A percentile compares a stretch with the other conserved stretches of the same genome.
Evolutionary conservation across 2,797 vertebrate species (phyloP).

Genomic region (Pogoniulus pusillus): DNA sequence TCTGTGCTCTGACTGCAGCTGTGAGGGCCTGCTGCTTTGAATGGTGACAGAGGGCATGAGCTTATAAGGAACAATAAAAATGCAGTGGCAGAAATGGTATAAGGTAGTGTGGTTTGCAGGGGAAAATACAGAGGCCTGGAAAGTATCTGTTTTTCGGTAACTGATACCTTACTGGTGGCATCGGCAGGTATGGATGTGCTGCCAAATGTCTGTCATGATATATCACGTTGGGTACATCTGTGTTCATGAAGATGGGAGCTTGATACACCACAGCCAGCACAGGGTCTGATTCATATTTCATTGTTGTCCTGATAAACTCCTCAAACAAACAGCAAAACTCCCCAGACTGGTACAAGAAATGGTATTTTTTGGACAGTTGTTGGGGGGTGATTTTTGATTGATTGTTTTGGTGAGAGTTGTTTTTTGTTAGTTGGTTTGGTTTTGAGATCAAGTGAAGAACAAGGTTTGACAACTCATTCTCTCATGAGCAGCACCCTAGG

Average conservation of each 20-base stretch:
- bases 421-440: background rate
- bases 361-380: background rate
- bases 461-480: background rate
- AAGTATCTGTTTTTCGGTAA: background rate
- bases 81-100: background rate
- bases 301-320: background rate
- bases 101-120: background rate
- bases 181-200: background rate
- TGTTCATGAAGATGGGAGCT: background rate
- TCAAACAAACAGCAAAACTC: background rate
- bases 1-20: background rate
- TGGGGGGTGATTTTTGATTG: background rate
- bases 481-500: background rate
- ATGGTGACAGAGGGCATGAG: background rate
- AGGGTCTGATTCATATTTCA: background rate
- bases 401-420: no score
- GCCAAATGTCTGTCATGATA: background rate
- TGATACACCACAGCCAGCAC: background rate
- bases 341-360: rapidly evolving
- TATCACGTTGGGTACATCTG: rapidly evolving
- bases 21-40: background rate
- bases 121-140: background rate
- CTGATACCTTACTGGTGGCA: background rate
- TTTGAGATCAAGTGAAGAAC: background rate
- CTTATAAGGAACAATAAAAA: background rate